Conservation (phyloP, 2,888 invertebrate species). For the Xanthorhoe designata region DNA sequence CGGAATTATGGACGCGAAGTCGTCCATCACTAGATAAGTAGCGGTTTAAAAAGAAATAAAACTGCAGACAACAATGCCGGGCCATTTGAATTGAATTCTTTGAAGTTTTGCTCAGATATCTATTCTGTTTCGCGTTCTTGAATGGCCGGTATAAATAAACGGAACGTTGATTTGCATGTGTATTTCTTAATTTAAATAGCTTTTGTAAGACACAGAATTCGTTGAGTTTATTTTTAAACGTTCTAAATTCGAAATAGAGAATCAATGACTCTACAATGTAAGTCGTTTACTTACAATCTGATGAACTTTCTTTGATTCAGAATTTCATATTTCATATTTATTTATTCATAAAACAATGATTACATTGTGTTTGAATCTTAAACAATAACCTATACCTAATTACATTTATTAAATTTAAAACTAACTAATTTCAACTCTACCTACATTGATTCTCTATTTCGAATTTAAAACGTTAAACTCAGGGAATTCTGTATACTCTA, state of each 20-base stretch:
- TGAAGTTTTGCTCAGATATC: conserved; percentile 65
- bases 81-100: conserved; percentile 78
- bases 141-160: conserved; percentile 48
- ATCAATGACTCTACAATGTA: no score
- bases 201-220: conserved; percentile 30
- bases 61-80: conserved; percentile 80
- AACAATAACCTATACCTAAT: no score
- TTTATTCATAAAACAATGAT: no score
- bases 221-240: conserved; percentile 7
- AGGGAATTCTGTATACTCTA: conserved; percentile 28
- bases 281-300: no score
- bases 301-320: no score
- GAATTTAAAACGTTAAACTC: conserved; percentile 13
- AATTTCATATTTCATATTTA: no score
- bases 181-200: conserved; percentile 45
- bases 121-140: conserved; percentile 56
- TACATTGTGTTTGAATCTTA: no score
- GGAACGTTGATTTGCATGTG: conserved; percentile 40
- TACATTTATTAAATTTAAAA: no score
- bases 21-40: conserved; percentile 70
- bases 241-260: conserved; percentile 5
- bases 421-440: no score
- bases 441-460: neutral
- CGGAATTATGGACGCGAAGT: conserved; percentile 56
- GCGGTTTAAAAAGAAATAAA: conserved; percentile 69